phyloP scores from a whole-genome alignment of 2,888 invertebrate genomes.

The Sinopyrophorus schimmeli region DNA sequence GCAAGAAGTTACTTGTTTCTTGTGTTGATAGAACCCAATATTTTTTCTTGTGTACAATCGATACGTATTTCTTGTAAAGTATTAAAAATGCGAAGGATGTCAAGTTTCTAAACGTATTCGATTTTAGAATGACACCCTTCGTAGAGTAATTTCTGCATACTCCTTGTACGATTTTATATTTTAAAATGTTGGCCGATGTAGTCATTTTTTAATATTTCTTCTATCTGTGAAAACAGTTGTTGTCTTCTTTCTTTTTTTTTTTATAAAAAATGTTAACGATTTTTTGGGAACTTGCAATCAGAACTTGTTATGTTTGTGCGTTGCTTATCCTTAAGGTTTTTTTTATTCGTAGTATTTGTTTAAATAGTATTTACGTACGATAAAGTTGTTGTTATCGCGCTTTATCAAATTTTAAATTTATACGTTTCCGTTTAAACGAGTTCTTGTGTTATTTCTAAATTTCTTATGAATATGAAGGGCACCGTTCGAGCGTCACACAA shows the following conservation, averaged over 20 bases:
- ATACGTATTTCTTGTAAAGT: slow-evolving; percentile 1
- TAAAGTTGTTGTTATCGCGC: slow-evolving; percentile 12
- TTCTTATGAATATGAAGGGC: not conserved
- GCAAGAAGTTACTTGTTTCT: slow-evolving; percentile 17
- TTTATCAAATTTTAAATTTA: slow-evolving; percentile 18
- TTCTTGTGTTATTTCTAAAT: slow-evolving; percentile 8
- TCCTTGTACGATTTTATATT: not conserved
- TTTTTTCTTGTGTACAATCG: slow-evolving; percentile 7
- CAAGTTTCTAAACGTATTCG: too few relatives aligned
- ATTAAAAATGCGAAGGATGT: too few relatives aligned
- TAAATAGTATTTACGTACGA: slow-evolving; percentile 10
- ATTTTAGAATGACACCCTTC: not conserved
- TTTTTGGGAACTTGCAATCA: slow-evolving; percentile 14
- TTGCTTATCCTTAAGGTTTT: slow-evolving; percentile 1
- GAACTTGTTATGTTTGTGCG: slow-evolving; percentile 16
- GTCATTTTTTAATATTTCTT: not conserved
- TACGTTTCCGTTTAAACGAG: slow-evolving; percentile 2
- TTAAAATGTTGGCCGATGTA: not conserved
- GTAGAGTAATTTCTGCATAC: not conserved
- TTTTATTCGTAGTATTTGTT: slow-evolving; percentile 15
- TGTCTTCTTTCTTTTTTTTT: slow-evolving; percentile 2
- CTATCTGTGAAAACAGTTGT: slow-evolving; percentile 4
- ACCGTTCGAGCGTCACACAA: slow-evolving; percentile 11
- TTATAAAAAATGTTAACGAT: not conserved
- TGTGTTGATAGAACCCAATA: slow-evolving; percentile 5